phyloP scores from a whole-genome alignment of 1,140 invertebrate species.

The Thaumetopoea pityocampa region DNA sequence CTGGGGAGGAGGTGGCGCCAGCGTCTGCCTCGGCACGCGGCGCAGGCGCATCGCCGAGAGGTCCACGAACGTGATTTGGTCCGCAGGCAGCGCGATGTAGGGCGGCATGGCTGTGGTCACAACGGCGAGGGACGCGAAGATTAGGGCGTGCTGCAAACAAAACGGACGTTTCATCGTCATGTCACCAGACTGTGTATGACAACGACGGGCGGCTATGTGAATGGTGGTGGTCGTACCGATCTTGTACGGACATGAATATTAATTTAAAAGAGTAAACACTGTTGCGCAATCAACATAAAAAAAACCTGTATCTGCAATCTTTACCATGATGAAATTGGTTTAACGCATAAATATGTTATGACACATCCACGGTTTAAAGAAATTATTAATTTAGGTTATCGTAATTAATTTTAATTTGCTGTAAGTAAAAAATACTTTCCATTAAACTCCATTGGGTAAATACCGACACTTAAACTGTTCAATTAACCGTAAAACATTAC shows the following conservation, averaged over 20 bases:
- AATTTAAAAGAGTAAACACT: too few species aligned
- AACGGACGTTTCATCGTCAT: constrained; percentile 11
- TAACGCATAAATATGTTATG: too few species aligned
- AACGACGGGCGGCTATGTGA: constrained; percentile 19
- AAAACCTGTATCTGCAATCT: too few species aligned
- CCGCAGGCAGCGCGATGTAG: constrained; percentile 78
- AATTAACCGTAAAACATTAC: neutral
- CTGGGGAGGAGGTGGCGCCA: too few species aligned
- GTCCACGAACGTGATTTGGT: constrained; percentile 74
- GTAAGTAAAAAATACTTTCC: neutral
- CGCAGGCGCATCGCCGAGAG: constrained; percentile 39
- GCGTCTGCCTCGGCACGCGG: constrained; percentile 61
- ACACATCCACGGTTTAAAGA: constrained; percentile 10
- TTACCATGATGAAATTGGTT: too few species aligned
- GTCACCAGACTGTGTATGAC: neutral
- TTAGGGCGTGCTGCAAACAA: constrained; percentile 41
- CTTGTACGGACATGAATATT: too few species aligned
- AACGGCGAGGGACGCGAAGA: constrained; percentile 40
- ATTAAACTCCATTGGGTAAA: neutral
- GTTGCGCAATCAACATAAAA: too few species aligned
- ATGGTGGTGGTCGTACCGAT: constrained; percentile 7
- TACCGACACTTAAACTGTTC: neutral
- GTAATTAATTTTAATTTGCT: neutral
- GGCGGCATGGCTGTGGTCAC: constrained; percentile 68
- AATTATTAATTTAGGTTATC: constrained; percentile 1